phyloP scores from a whole-genome alignment of 1,140 invertebrate genomes.

The Drosophila teissieri region DNA sequence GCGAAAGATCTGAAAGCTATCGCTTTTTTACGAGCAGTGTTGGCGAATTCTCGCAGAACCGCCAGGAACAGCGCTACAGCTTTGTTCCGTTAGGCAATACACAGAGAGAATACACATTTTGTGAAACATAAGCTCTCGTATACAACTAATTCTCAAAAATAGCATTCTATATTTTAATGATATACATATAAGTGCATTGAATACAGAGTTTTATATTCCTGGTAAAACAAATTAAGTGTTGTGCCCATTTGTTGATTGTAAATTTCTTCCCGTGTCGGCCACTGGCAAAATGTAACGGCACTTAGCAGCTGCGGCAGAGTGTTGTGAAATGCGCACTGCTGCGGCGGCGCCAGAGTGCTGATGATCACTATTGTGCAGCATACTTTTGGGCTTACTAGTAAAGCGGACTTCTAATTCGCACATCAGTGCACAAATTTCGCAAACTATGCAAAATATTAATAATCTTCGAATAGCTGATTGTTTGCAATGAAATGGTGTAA shows the following conservation, averaged over 20 bases:
- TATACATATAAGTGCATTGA: no score
- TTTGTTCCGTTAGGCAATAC: background rate
- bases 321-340: background rate
- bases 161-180: no score
- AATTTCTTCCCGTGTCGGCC: background rate
- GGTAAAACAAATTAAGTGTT: no score
- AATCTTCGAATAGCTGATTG: no score
- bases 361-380: constrained; percentile 24
- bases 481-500: background rate
- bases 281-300: constrained; percentile 40
- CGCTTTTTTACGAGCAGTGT: constrained; percentile 17
- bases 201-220: no score
- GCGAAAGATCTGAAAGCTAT: background rate
- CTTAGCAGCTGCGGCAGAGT: constrained; percentile 40
- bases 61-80: no score
- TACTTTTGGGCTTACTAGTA: constrained; percentile 35
- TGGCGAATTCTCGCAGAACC: background rate
- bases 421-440: background rate
- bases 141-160: no score
- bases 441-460: background rate
- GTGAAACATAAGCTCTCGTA: no score
- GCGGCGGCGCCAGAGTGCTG: background rate
- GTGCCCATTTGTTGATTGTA: background rate
- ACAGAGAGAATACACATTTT: no score
- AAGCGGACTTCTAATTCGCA: background rate